Base-by-base conservation (phyloP, 2,888 invertebrate species). In the Calephelis perditalis region DNA sequence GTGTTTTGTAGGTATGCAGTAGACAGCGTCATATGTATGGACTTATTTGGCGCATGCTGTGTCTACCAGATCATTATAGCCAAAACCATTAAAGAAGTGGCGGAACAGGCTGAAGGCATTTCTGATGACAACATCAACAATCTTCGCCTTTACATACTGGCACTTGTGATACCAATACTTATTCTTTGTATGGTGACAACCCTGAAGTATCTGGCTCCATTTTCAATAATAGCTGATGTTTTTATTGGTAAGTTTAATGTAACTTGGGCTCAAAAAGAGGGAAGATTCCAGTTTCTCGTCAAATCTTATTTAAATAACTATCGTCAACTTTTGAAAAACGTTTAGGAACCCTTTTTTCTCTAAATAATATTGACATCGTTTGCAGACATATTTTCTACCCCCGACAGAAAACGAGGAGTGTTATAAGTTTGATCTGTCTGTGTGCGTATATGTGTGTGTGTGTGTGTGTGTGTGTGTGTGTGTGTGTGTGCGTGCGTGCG, bases 61-160 rank as follows among this genome's bases (percentile, higher is more conserved):
- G 87, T 87, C 0, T 90, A 89, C 67, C 82, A 86, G 62, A 86
- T 89, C 45, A 88, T 89, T 26, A 89, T 88, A 69, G 88, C 87
- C 0, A 86, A 86, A 65, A 84, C 88, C 0, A 78, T 88, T 5
- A 79, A 82, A 59, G 85, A 86, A 63, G 65, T 89, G 2, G 68
- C 80, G 0, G 78, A 81, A 52, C 73, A 72, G 4, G 64, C 68
- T 0, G 70, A 73, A 0, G 73, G 67, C 0, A 64, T 73, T 1
- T 36, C 65, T 7, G 47, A 57, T 2, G 5, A 61, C 43, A 54
- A 65, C 37, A 56, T 79, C 12, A 71, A 77, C n/a, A 69, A 71
- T 3, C 61, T 88, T 12, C 76, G 88, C 63, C 69, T 88, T 0
- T 89, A 87, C 57, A 77, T 88, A 6, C 58, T 87, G 9, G 70